Base-by-base conservation (phyloP, 2,888 invertebrate genomes). In the Tricholauxania praeusta region DNA sequence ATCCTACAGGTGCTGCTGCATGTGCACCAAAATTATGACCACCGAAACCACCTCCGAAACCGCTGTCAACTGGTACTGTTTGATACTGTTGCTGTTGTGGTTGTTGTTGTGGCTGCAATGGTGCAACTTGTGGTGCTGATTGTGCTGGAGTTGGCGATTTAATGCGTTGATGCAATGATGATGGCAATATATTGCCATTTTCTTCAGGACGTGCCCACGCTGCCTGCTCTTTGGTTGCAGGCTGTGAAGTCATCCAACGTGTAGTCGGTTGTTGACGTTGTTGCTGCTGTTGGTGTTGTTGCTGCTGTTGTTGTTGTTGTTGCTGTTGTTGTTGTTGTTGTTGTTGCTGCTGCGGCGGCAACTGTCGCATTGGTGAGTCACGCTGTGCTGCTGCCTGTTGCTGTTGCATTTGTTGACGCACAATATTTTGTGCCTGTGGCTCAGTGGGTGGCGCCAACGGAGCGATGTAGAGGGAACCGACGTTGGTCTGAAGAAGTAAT, bases 391-490 rank as follows among this genome's bases (percentile, higher is more conserved):
- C 75, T 7, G 78, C 75, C 22, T 80, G 80, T 28, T 82, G 81
- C 67, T 87, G 86, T 70, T 82, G 82, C 72, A 79, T 76, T 73
- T 83, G 82, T 75, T 85, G 84, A 47, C 82, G 79, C 55, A 90
- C 79, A 71, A 83, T 81, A 74, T 82, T 82, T 73, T 79, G 85
- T 12, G 85, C 84, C 75, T 84, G 84, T 3, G 85, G 84, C 71
- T 84, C 84, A 8, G 79, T 79, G 28, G 84, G 80, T 49, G 80
- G 80, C 49, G 89, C 84, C 89, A 91, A 72, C 8, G 90, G 90
- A 59, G 90, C 90, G 74, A 90, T 90, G 77, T 90, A 90, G 55
- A 90, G 84, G 17, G 89, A 89, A 72, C 90, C 90, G 72, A 90
- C 86, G 73, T 86, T 86, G 72, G 86, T 85, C 83, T 86, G 73